These are phyloP conservation scores for Theristicus caerulescens DNA, from an alignment of 2,113 vertebrate species.

Conservation along the genomic window DNA sequence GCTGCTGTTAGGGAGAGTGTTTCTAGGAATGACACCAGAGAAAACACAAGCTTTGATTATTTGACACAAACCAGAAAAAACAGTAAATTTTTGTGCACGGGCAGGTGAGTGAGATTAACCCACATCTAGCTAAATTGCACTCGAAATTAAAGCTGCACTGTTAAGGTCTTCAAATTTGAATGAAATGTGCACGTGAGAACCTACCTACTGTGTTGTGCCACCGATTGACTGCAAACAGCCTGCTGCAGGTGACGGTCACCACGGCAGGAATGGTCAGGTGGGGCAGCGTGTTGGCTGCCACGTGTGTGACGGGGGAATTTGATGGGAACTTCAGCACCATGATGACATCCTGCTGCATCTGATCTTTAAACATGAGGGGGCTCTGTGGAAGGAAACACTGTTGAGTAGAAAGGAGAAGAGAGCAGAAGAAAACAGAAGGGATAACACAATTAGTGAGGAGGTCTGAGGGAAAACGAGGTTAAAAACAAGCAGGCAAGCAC, in stretches of 20 bases:
- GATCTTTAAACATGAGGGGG: slow-evolving; percentile 99
- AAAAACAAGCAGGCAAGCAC: slow-evolving; percentile 61
- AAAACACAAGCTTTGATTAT: slow-evolving; percentile 26
- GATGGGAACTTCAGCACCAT: slow-evolving; percentile 99
- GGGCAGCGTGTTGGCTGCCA: slow-evolving; percentile 96
- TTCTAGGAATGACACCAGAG: slow-evolving; percentile 9
- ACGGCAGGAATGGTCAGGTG: slow-evolving; percentile 93
- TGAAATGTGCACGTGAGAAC: background rate
- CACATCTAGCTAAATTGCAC: background rate
- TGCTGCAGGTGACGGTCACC: slow-evolving; percentile 96
- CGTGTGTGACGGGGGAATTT: slow-evolving; percentile 95
- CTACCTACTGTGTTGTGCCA: slow-evolving; percentile 98
- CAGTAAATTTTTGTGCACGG: background rate
- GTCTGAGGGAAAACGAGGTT: slow-evolving; percentile 74
- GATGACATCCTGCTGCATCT: slow-evolving; percentile 99
- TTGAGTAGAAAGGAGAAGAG: slow-evolving; percentile 83
- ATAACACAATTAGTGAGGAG: slow-evolving; percentile 82
- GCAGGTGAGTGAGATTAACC: background rate
- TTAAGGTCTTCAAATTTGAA: background rate
- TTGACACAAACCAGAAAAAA: background rate
- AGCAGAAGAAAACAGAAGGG: slow-evolving; percentile 79
- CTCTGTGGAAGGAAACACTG: slow-evolving; percentile 99
- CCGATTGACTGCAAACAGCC: slow-evolving; percentile 94
- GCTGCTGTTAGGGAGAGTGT: background rate
- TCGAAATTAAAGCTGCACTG: background rate